Evolutionary conservation across 2,113 vertebrate species (phyloP), one percentile per base, ranked within the genome.

Genomic region (Anolis sagrei): DNA sequence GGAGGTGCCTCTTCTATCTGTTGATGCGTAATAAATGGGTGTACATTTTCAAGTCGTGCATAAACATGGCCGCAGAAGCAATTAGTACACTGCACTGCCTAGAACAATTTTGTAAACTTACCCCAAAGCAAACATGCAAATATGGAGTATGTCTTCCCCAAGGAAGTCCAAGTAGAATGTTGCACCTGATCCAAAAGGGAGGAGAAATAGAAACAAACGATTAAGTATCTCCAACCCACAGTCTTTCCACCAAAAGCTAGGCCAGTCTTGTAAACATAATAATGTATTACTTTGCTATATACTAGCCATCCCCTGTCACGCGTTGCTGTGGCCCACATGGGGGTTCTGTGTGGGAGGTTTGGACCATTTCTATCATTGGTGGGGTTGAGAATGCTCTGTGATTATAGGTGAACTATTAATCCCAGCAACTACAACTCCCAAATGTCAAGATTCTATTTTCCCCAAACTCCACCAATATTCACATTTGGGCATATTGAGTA

Each of bases 51-150:
- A 54, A 44, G 10, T 6, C 9, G 8, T 49, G 29, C 51, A 44
- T 64, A 66, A 75, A 66, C 49, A 7, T 44, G 62, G 32, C 21
- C n/a, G 29, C 25, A 80, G 74, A 44, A 29, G 48, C 13, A 70
- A 34, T 4, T 29, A 76, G 58, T 39, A 64, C 21, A 58, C 5
- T 16, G 49, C 25, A 3, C 10, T 27, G 44, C 14, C 8, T 76
- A 34, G 21, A n/a, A n/a, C 44, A 9, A 61, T 18, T n/a, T 39
- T 25, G n/a, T 23, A 86, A 48, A 97, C 98, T 97, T 93, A 99
- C 99, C 98, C 99, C 87, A 99, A 95, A 0, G 97, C 92, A 95
- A 98, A 99, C 98, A 99, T 97, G 92, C 98, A 98, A 88, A 99
- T 96, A 88, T 99, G 98, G 78, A 99, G 97, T 3, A 94, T 92